phyloP scores from a whole-genome alignment of 1,140 invertebrate genomes.

The Habropoda laboriosa region DNA sequence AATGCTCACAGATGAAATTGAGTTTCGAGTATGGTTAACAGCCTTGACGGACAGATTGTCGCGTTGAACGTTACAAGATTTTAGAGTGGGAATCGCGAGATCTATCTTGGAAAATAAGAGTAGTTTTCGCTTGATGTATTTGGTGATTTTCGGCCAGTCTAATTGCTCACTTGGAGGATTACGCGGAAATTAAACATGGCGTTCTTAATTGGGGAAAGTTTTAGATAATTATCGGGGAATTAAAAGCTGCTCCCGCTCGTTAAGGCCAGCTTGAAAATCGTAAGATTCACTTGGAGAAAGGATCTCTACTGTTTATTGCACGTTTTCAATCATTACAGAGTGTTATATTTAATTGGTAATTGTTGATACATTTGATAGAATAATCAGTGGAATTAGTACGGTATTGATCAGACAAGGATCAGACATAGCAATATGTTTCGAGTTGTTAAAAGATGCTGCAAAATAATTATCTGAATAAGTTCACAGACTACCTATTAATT shows the following conservation, averaged over 20 bases:
- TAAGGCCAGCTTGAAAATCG: background rate
- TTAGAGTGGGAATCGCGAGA: background rate
- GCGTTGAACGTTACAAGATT: background rate
- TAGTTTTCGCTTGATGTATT: background rate
- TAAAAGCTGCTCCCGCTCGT: background rate
- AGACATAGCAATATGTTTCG: background rate
- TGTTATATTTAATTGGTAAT: too few relatives aligned
- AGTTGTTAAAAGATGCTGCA: background rate
- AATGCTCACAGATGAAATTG: background rate
- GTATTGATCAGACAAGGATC: too few relatives aligned
- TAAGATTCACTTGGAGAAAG: background rate
- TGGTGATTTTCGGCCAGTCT: slow-evolving; percentile 10
- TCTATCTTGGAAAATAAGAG: background rate
- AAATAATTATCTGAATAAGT: background rate
- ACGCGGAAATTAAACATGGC: slow-evolving; percentile 7
- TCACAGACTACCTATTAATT: background rate
- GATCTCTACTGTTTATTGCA: background rate
- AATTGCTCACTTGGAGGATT: slow-evolving; percentile 27
- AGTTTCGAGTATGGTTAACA: background rate
- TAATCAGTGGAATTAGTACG: too few relatives aligned
- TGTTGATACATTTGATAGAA: too few relatives aligned
- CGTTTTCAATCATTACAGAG: background rate
- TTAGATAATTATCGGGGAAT: slow-evolving; percentile 28
- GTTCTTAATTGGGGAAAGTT: slow-evolving; percentile 25
- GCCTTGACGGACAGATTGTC: background rate